Conservation (phyloP, 35 echinoderm and acorn worm genomes). For the Heliocidaris tuberculata region DNA sequence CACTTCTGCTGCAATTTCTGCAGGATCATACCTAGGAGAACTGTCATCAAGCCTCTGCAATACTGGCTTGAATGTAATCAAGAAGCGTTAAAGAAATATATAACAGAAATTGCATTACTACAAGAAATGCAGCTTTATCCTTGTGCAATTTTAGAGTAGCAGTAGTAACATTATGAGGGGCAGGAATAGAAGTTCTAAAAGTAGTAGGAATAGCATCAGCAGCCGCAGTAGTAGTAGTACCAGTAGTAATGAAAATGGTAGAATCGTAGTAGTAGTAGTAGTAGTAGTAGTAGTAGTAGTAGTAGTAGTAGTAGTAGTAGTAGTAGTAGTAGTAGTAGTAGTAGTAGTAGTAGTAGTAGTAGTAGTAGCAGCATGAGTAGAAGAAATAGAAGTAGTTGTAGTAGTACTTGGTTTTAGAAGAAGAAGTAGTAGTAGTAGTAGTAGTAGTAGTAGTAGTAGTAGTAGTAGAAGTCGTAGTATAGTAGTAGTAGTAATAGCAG, state of each 20-base stretch:
- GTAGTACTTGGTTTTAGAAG: background rate
- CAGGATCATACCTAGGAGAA: too few species aligned
- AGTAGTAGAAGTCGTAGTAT: conserved; percentile 2
- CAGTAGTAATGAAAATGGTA: too few species aligned
- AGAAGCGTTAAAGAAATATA: too few species aligned
- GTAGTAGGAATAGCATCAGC: background rate
- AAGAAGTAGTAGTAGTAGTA: conserved; percentile 31
- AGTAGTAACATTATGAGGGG: too few species aligned
- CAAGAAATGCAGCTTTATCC: too few species aligned
- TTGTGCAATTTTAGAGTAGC: too few species aligned
- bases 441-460: background rate
- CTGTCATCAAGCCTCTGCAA: too few species aligned
- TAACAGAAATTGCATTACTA: too few species aligned
- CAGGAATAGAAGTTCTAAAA: too few species aligned
- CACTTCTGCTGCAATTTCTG: too few species aligned
- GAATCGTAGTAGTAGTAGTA: background rate
- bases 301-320: background rate
- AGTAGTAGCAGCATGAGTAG: background rate
- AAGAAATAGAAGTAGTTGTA: background rate
- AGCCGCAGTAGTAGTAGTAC: background rate
- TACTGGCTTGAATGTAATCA: too few species aligned
- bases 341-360: background rate
- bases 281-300: too few species aligned
- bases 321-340: background rate
- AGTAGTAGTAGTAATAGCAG: background rate